Conservation (phyloP, 2,113 vertebrate species). For the Microcebus murinus region DNA sequence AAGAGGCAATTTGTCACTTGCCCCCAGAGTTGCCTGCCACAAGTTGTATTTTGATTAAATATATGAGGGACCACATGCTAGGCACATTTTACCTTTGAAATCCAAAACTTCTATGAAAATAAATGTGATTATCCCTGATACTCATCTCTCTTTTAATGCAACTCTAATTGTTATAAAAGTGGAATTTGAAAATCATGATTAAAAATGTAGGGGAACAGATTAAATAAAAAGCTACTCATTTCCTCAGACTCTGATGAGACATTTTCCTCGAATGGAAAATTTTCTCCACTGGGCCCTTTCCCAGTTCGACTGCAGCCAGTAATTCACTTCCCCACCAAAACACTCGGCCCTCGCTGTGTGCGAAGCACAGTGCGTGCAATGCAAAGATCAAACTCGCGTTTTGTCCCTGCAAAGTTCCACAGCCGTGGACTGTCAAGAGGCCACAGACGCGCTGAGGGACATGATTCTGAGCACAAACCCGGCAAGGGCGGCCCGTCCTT, state of each 20-base stretch:
- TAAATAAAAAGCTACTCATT: not conserved
- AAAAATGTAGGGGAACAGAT: not conserved
- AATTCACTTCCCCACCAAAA: not conserved
- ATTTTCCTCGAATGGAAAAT: not conserved
- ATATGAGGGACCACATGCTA: not conserved
- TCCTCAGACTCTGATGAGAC: not conserved
- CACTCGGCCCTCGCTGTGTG: not conserved
- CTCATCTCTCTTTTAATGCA: not conserved
- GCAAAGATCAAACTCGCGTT: no score
- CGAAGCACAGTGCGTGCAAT: not conserved
- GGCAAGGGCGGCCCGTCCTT: fast-evolving
- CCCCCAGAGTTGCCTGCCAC: not conserved
- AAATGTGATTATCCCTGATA: not conserved
- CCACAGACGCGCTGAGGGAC: fast-evolving
- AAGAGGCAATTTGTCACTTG: not conserved
- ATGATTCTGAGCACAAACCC: not conserved
- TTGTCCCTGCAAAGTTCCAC: no score
- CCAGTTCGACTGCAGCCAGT: not conserved
- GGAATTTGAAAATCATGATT: not conserved
- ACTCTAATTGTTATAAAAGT: not conserved
- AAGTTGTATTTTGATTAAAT: not conserved
- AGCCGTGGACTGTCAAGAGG: not conserved
- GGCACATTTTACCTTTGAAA: not conserved
- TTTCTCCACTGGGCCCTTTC: not conserved
- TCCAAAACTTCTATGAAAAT: not conserved